These are phyloP conservation scores for Lamellibrachia satsuma DNA, from an alignment of 2,888 invertebrate genomes.

Conservation along the genomic window DNA sequence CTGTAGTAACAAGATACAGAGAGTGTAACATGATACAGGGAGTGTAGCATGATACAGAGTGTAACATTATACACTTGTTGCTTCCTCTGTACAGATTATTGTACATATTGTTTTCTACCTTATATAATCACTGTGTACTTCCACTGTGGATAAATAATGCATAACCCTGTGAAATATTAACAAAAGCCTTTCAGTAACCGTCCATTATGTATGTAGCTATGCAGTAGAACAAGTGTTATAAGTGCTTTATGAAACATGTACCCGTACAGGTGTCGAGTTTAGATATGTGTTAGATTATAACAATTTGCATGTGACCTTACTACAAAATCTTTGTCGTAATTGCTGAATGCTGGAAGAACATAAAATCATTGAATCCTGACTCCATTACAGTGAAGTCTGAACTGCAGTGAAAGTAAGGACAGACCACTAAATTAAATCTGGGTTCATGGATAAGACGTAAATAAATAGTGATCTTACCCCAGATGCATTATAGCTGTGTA, in stretches of 20 bases:
- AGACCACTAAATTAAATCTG: too few relatives aligned
- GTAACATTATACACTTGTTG: background rate
- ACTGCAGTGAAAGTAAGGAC: too few relatives aligned
- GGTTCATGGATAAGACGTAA: too few relatives aligned
- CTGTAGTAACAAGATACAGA: background rate
- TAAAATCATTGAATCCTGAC: too few relatives aligned
- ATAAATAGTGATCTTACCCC: too few relatives aligned
- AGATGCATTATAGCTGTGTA: background rate
- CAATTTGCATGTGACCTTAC: background rate
- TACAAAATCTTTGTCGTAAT: background rate
- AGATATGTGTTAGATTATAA: background rate
- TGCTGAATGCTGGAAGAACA: background rate
- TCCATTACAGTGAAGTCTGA: too few relatives aligned
- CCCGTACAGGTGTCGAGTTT: background rate
- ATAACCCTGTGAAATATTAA: conserved; percentile 3
- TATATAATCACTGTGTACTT: background rate
- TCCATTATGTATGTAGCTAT: background rate
- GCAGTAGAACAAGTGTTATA: background rate
- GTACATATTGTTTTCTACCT: background rate
- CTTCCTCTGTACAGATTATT: background rate
- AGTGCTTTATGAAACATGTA: background rate
- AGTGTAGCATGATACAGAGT: background rate
- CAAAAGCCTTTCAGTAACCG: background rate
- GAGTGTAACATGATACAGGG: background rate
- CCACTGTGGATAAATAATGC: background rate